These are phyloP conservation scores for Hemicordylus capensis DNA, from an alignment of 2,113 vertebrate species.

Conservation along the genomic window DNA sequence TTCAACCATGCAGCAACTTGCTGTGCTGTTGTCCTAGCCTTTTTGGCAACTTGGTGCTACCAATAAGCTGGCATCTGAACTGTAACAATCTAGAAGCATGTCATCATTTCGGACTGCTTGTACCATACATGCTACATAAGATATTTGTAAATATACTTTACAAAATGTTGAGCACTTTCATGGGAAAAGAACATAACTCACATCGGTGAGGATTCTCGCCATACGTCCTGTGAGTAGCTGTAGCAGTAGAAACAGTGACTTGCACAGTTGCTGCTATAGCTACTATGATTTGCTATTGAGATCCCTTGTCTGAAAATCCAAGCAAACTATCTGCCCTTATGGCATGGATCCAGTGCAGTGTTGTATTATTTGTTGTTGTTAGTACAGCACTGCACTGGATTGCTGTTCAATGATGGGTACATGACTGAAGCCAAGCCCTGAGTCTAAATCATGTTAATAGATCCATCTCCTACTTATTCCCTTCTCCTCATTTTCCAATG, in stretches of 20 bases:
- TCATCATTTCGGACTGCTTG: background rate
- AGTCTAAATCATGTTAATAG: too few species aligned
- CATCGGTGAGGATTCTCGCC: background rate
- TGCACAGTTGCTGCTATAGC: background rate
- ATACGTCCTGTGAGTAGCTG: background rate
- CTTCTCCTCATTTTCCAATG: background rate
- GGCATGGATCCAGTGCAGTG: background rate
- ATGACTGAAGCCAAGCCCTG: too few species aligned
- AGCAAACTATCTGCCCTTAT: background rate
- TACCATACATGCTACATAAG: background rate
- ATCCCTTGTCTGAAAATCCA: background rate
- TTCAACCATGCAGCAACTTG: background rate
- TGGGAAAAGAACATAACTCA: background rate
- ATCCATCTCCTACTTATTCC: background rate
- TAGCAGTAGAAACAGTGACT: background rate
- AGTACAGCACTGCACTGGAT: too few species aligned
- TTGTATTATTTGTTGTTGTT: background rate
- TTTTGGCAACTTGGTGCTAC: too few species aligned
- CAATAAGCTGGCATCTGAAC: background rate
- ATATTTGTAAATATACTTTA: background rate
- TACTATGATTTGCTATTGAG: too few species aligned
- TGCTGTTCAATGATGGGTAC: too few species aligned
- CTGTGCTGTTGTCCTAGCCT: background rate
- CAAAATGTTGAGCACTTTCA: background rate
- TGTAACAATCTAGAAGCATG: background rate